Evolutionary conservation across 2,797 vertebrate genomes (phyloP).

Genomic region (Tangara arthus): DNA sequence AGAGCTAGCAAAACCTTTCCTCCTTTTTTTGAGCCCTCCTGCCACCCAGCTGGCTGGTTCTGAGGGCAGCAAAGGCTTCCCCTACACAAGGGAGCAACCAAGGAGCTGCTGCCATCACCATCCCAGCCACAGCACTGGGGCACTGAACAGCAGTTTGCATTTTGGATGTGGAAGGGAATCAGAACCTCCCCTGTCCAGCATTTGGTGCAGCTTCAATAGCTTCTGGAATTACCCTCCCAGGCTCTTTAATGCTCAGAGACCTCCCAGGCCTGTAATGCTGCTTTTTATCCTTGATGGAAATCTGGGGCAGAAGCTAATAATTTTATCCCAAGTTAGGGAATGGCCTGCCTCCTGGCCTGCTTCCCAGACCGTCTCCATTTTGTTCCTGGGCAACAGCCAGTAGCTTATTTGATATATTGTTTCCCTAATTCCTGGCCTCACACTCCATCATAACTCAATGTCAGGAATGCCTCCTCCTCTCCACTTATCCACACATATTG

Average conservation of each 20-base stretch:
- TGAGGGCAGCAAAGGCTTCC: background rate
- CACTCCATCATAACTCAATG: background rate
- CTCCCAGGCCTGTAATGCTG: background rate
- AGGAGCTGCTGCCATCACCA: background rate
- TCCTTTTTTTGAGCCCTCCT: background rate
- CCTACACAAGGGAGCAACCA: background rate
- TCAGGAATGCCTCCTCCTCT: background rate
- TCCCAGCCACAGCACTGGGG: too few species aligned
- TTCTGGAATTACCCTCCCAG: background rate
- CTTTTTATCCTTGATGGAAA: slow-evolving; percentile 31
- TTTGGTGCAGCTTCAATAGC: background rate
- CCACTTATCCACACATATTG: background rate
- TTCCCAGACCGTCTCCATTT: slow-evolving; percentile 61
- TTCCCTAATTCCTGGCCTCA: slow-evolving; percentile 41
- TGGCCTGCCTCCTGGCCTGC: slow-evolving; percentile 2
- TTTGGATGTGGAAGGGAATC: background rate
- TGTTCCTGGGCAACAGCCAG: slow-evolving; percentile 49
- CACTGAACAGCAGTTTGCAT: background rate
- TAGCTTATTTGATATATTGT: slow-evolving; percentile 50
- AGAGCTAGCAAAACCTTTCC: background rate
- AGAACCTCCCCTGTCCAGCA: background rate
- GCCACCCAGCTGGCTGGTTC: accelerated
- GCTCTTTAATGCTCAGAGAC: background rate
- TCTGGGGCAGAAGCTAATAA: slow-evolving; percentile 44
- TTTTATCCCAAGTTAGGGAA: slow-evolving; percentile 32